Evolutionary conservation across 1,140 invertebrate genomes (phyloP).

Genomic region (Diprion similis): DNA sequence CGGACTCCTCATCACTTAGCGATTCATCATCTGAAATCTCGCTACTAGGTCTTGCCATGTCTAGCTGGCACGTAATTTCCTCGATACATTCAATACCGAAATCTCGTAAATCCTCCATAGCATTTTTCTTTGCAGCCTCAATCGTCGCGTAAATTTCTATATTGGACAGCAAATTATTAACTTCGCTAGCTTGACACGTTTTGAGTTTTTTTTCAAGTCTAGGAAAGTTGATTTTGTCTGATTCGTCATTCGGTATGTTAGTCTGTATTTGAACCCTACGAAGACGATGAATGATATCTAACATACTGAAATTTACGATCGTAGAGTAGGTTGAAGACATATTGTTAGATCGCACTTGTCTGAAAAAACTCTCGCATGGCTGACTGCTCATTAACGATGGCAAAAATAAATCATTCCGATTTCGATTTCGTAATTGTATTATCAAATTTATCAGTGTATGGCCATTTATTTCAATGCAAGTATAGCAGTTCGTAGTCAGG

Average conservation of each 20-base stretch:
- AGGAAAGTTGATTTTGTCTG: neutral
- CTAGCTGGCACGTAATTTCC: neutral
- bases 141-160: neutral
- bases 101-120: neutral
- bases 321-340: neutral
- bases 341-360: slow-evolving; percentile 2
- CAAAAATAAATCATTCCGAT: neutral
- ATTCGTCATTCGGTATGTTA: neutral
- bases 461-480: neutral
- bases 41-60: neutral
- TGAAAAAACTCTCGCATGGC: too few species aligned
- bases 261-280: neutral
- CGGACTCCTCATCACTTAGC: neutral
- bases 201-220: slow-evolving; percentile 3
- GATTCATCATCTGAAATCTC: neutral
- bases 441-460: neutral
- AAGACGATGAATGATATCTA: neutral
- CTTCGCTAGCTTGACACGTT: neutral
- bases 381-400: neutral
- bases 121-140: neutral
- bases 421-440: neutral
- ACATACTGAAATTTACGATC: neutral
- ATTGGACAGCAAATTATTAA: neutral
- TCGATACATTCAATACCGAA: neutral
- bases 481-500: neutral